A percentile compares a stretch with the other conserved stretches of the same genome.
These are phyloP conservation scores for Dugesia japonica DNA, from an alignment of 2,888 invertebrate genomes.

Conservation along the genomic window DNA sequence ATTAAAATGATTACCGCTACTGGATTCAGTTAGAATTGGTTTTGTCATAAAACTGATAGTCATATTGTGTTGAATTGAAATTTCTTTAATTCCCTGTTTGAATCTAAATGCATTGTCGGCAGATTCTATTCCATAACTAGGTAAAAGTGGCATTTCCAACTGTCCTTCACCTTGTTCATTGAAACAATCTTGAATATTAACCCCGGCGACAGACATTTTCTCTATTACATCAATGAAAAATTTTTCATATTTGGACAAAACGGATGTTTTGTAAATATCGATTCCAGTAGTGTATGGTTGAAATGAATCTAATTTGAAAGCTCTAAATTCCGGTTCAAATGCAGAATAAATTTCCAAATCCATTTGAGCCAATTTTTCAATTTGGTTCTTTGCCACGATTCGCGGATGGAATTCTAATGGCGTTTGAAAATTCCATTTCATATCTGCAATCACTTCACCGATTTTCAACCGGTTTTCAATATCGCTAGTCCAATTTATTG, in stretches of 20 bases:
- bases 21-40: background rate
- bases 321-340: constrained; percentile 17
- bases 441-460: background rate
- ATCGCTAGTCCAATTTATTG: background rate
- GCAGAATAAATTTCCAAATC: background rate
- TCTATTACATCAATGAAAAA: constrained; percentile 7
- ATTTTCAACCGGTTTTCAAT: background rate
- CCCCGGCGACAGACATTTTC: constrained; percentile 5
- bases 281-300: background rate
- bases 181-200: background rate
- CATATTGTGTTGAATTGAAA: background rate
- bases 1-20: constrained; percentile 36
- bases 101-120: constrained; percentile 22
- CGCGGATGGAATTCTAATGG: background rate
- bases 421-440: background rate
- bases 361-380: background rate
- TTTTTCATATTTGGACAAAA: constrained; percentile 13
- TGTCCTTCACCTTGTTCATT: background rate
- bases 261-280: background rate
- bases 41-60: constrained; percentile 27
- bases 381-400: background rate
- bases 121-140: background rate
- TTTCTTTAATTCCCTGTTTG: background rate
- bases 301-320: background rate
- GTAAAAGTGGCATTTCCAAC: constrained; percentile 25